Base-by-base conservation (phyloP, 1,140 invertebrate species). In the Drosophila bipectinata region DNA sequence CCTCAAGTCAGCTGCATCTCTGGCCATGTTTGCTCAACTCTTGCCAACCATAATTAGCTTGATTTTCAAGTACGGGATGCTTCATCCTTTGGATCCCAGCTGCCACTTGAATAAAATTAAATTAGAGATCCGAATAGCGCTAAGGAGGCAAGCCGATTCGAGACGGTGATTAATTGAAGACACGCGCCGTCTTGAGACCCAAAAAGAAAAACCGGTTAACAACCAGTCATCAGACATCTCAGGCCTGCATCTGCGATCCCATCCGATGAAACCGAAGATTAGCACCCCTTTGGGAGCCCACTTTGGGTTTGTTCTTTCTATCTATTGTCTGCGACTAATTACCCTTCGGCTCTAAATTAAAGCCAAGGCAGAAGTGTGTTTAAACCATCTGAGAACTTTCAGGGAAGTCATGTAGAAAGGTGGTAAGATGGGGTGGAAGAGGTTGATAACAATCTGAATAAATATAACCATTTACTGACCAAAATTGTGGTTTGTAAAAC, bases 91-190 rank as follows among this genome's bases (percentile, higher is more conserved):
- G 51, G 21, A 44, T 10, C 41, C 12, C 74, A 82, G 56, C 60
- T 71, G 72, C 64, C 61, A 71, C 79, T 83, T 79, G 67, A 68
- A 73, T 73, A 48, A 79, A 84, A 84, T 84, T 64, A 66, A 82
- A 76, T 72, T 76, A 73, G 58, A 41, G 39, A 48, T 45, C 53
- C 47, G 44, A 56, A 57, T 8, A 47, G 49, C 41, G 37, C 44
- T 37, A 9, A 34, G 53, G 62, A 68, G 15, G 9, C n/a, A 60
- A n/a, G 26, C 32, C 49, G 61, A 58, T 57, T 66, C 52, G 55
- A 28, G 56, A 12, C 48, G 41, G 59, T 82, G 83, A 87, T 88
- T 87, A 88, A 87, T 87, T 82, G 71, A 66, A 76, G 83, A 67
- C 82, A 87, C 78, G 78, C 83, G 83, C 56, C 82, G 34, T n/a